Evolutionary conservation across 92 coral and sea anemone genomes (phyloP).

Genomic region (Zoanthus sansibaricus): DNA sequence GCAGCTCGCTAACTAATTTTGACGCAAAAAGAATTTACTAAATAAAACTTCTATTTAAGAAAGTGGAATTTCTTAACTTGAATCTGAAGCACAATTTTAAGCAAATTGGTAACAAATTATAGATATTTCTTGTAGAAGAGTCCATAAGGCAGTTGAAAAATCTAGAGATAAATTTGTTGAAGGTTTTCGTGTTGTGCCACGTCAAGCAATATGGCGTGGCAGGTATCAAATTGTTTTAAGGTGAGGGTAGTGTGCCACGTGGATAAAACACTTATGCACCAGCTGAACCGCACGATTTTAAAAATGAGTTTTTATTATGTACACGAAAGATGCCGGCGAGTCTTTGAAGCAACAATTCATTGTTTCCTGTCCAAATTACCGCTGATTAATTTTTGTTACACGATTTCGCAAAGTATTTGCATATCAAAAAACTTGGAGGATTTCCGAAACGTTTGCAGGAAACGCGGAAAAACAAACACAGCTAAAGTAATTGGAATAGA

Average conservation of each 20-base stretch:
- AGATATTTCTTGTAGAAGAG: neutral
- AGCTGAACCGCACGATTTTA: slow-evolving; percentile 31
- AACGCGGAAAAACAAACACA: slow-evolving; percentile 31
- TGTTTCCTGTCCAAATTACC: slow-evolving; percentile 17
- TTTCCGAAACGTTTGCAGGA: slow-evolving; percentile 36
- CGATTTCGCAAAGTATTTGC: slow-evolving; percentile 25
- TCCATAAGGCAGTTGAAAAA: no score
- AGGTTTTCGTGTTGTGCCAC: slow-evolving; percentile 30
- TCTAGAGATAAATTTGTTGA: neutral
- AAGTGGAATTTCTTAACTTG: no score
- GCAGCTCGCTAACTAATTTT: neutral
- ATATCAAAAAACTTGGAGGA: slow-evolving; percentile 42
- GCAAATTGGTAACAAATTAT: neutral
- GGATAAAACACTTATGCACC: neutral
- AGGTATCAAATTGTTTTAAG: neutral
- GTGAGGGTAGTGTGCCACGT: slow-evolving; percentile 19
- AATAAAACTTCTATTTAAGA: neutral
- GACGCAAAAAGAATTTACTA: neutral
- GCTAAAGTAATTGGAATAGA: neutral
- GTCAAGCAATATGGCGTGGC: slow-evolving; percentile 20
- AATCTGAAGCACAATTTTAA: neutral
- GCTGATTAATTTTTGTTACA: slow-evolving; percentile 40
- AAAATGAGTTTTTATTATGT: slow-evolving; percentile 41
- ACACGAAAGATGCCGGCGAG: slow-evolving; percentile 30
- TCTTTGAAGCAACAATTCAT: slow-evolving; percentile 11